phyloP scores from a whole-genome alignment of 2,113 vertebrate genomes.

The Turdus rufiventris region DNA sequence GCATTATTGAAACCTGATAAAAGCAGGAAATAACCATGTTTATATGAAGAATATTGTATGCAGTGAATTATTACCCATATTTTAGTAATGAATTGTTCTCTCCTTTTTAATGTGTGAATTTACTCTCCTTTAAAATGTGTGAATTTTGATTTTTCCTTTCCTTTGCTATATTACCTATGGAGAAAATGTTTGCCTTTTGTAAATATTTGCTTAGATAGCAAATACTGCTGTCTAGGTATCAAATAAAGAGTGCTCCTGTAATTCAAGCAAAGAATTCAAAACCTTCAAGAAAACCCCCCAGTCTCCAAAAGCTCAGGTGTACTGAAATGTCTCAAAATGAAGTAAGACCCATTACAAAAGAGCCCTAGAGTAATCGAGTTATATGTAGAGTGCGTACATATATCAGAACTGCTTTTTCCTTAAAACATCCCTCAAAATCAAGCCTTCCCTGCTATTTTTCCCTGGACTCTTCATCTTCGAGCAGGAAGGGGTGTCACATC shows the following conservation, averaged over 20 bases:
- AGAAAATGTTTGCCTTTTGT: not conserved
- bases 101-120: not conserved
- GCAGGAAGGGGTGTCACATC: not conserved
- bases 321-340: not conserved
- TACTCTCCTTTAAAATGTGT: not conserved
- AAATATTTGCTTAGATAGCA: not conserved
- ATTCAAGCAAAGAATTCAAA: not conserved
- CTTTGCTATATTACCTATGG: not conserved
- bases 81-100: not conserved
- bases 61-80: not conserved
- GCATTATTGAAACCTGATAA: not conserved
- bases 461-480: fast-evolving
- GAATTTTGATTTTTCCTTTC: not conserved
- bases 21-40: not conserved
- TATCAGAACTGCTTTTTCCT: not conserved
- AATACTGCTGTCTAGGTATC: not conserved
- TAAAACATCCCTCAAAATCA: not conserved
- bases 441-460: not conserved
- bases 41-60: not conserved
- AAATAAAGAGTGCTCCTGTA: not conserved
- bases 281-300: not conserved
- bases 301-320: not conserved
- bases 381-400: not conserved
- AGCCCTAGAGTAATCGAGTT: not conserved
- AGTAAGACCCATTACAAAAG: not conserved